Percentiles rank a stretch among this genome's conserved stretches.
phyloP scores from a whole-genome alignment of 2,888 invertebrate genomes.

The Cyclophora albipunctata region DNA sequence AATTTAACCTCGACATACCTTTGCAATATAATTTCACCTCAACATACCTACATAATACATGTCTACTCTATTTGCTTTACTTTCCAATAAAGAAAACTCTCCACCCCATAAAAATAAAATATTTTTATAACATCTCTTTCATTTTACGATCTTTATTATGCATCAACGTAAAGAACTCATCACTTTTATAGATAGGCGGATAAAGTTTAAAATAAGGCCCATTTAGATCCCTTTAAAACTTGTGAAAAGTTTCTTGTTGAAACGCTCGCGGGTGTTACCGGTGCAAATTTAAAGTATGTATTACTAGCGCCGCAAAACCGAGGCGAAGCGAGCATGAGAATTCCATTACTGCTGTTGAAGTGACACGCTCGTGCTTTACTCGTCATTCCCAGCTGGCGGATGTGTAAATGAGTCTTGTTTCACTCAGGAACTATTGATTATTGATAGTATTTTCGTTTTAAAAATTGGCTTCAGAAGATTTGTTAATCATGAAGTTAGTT shows the following conservation, averaged over 20 bases:
- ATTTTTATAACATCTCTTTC: not conserved
- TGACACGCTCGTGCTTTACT: slow-evolving; percentile 43
- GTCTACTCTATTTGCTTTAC: too few relatives aligned
- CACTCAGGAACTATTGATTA: too few relatives aligned
- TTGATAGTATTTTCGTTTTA: too few relatives aligned
- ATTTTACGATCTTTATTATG: slow-evolving; percentile 16
- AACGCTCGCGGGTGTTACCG: slow-evolving; percentile 58
- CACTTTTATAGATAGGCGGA: slow-evolving; percentile 24
- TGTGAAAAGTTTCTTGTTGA: slow-evolving; percentile 53
- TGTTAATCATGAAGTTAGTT: too few relatives aligned
- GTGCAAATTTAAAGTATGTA: slow-evolving; percentile 72
- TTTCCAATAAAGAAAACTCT: too few relatives aligned
- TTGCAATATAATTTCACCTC: too few relatives aligned
- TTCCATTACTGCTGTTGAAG: slow-evolving; percentile 65
- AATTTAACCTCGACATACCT: too few relatives aligned
- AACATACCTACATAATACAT: too few relatives aligned
- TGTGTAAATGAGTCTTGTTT: too few relatives aligned
- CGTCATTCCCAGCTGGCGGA: slow-evolving; percentile 17
- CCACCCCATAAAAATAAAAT: too few relatives aligned
- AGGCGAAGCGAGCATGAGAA: slow-evolving; percentile 64
- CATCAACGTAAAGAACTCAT: slow-evolving; percentile 9
- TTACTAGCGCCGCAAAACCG: slow-evolving; percentile 61
- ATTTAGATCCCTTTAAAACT: slow-evolving; percentile 58
- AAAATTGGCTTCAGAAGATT: too few relatives aligned
- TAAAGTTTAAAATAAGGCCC: slow-evolving; percentile 49